Percentiles rank a stretch among this genome's conserved stretches.
Evolutionary conservation across 2,888 invertebrate species (phyloP).

Genomic region (Spilosoma lubricipeda): DNA sequence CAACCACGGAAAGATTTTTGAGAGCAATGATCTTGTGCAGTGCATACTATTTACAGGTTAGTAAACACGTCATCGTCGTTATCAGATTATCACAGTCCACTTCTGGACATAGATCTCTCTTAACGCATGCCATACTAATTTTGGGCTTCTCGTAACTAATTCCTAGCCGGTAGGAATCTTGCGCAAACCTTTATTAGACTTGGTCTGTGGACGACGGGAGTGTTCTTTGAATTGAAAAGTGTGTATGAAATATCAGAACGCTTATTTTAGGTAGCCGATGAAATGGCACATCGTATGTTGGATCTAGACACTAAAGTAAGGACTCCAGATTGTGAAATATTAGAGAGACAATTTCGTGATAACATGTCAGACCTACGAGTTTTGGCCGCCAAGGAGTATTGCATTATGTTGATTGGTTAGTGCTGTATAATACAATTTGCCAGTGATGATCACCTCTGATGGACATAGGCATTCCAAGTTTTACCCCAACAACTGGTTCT

Average conservation of each 20-base stretch:
- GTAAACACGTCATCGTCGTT: neutral
- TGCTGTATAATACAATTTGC: neutral
- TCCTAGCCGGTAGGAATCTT: no score
- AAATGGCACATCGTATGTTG: slow-evolving; percentile 82
- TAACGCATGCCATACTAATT: no score
- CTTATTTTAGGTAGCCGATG: slow-evolving; percentile 81
- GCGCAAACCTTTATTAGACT: no score
- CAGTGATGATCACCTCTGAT: no score
- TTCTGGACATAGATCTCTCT: no score
- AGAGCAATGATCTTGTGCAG: slow-evolving; percentile 88
- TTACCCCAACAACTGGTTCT: no score
- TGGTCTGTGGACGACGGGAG: no score
- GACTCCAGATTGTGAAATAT: slow-evolving; percentile 78
- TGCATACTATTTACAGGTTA: slow-evolving; percentile 87
- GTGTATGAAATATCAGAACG: neutral
- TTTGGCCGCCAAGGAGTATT: slow-evolving; percentile 87
- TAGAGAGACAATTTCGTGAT: slow-evolving; percentile 81
- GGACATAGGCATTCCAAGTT: no score
- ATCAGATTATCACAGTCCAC: no score
- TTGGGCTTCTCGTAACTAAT: no score
- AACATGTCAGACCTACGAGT: slow-evolving; percentile 87
- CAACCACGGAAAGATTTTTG: slow-evolving; percentile 87
- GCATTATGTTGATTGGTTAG: slow-evolving; percentile 85
- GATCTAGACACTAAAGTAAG: slow-evolving; percentile 84
- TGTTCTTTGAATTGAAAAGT: neutral